Evolutionary conservation across 2,797 vertebrate species (phyloP).

Genomic region (Gadopsis marmoratus): DNA sequence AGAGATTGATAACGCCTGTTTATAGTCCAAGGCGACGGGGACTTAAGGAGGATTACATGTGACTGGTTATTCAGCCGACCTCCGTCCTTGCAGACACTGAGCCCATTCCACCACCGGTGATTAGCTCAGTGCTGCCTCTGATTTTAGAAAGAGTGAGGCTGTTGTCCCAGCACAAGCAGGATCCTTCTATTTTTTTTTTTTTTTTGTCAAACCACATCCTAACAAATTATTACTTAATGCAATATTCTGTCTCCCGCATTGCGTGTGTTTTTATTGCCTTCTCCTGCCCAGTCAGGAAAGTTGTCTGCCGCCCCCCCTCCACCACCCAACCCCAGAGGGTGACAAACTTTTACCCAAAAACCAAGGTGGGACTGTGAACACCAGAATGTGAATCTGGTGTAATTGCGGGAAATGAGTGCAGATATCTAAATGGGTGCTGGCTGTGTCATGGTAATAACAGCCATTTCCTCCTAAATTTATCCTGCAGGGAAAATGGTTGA

Average conservation of each 20-base stretch:
- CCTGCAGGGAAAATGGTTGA: conserved; percentile 40
- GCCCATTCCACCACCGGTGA: conserved; percentile 51
- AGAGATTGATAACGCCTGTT: conserved; percentile 67
- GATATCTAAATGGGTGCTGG: conserved; percentile 34
- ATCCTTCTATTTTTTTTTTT: not conserved
- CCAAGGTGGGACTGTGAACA: conserved; percentile 21
- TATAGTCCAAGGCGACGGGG: conserved; percentile 47
- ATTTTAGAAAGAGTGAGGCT: conserved; percentile 55
- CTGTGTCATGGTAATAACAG: conserved; percentile 54
- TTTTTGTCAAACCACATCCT: conserved; percentile 59
- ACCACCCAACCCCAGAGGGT: not conserved
- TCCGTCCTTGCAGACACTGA: conserved; percentile 38
- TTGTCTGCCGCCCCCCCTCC: conserved; percentile 9
- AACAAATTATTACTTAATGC: conserved; percentile 42
- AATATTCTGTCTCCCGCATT: conserved; percentile 48
- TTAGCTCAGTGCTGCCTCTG: conserved; percentile 58
- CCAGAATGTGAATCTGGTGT: conserved; percentile 24
- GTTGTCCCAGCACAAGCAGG: conserved; percentile 45
- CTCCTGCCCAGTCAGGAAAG: conserved; percentile 35
- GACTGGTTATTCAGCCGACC: conserved; percentile 57
- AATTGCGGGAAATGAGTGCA: conserved; percentile 36
- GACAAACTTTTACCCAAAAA: conserved; percentile 42
- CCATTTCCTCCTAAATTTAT: conserved; percentile 66
- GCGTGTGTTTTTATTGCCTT: conserved; percentile 50
- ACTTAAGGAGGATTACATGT: conserved; percentile 56